Conservation (phyloP, 2,113 vertebrate genomes). For the Silurus glanis region DNA sequence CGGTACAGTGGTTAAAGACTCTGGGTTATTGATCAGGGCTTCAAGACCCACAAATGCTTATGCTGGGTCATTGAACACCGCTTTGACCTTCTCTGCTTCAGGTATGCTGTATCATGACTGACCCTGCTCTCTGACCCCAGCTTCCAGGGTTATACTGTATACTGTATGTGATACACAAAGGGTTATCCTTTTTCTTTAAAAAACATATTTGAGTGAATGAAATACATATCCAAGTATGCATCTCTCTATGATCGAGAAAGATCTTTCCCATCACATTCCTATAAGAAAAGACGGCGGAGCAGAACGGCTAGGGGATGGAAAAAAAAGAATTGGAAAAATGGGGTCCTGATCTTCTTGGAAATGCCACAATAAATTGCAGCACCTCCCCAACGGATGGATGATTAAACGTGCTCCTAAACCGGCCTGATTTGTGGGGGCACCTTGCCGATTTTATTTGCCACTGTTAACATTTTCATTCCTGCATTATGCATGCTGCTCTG, state of each 20-base stretch:
- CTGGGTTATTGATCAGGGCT: not conserved
- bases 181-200: not conserved
- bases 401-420: conserved; percentile 80
- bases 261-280: conserved; percentile 37
- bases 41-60: not conserved
- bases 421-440: conserved; percentile 81
- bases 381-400: conserved; percentile 70
- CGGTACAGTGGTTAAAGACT: not conserved
- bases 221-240: not conserved
- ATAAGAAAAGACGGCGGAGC: conserved; percentile 51
- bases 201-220: not conserved
- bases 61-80: not conserved
- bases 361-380: conserved; percentile 79
- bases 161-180: not conserved
- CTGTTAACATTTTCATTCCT: conserved; percentile 82
- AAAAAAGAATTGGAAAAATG: conserved; percentile 62
- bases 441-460: conserved; percentile 81
- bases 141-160: not conserved
- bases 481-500: conserved; percentile 79
- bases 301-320: conserved; percentile 46
- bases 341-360: conserved; percentile 77
- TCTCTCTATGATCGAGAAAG: conserved; percentile 14
- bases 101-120: not conserved
- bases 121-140: not conserved
- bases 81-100: not conserved